These are phyloP conservation scores for Gymnoscelis rufifasciata DNA, from an alignment of 2,888 invertebrate genomes.

Conservation along the genomic window DNA sequence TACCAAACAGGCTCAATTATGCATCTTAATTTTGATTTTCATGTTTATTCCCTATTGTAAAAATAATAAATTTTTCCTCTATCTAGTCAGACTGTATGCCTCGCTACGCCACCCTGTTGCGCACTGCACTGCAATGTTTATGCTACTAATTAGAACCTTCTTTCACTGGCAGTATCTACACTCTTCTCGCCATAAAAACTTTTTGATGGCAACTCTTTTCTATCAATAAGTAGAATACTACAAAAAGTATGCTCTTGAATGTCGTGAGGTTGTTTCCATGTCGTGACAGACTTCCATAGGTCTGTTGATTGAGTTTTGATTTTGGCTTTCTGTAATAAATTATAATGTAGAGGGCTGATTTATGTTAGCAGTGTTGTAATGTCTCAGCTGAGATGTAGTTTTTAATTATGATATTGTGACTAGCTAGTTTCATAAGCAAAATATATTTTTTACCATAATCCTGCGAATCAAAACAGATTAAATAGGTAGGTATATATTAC, in stretches of 20 bases:
- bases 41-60: neutral
- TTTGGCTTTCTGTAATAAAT: slow-evolving; percentile 14
- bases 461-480: no score
- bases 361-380: slow-evolving; percentile 5
- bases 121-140: slow-evolving; percentile 60
- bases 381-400: no score
- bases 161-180: slow-evolving; percentile 19
- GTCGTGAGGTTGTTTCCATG: no score
- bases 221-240: slow-evolving; percentile 3
- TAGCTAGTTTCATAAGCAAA: neutral
- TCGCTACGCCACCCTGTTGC: slow-evolving; percentile 67
- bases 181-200: slow-evolving; percentile 15
- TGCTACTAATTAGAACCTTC: slow-evolving; percentile 28
- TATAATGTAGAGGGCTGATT: slow-evolving; percentile 10
- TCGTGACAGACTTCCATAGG: slow-evolving; percentile 3
- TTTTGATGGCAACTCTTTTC: slow-evolving; percentile 22
- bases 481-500: no score
- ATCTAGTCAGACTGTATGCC: slow-evolving; percentile 27
- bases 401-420: neutral
- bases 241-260: slow-evolving; percentile 8
- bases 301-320: slow-evolving; percentile 12
- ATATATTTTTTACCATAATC: no score
- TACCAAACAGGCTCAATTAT: no score
- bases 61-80: slow-evolving; percentile 36
- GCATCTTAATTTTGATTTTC: neutral